These are phyloP conservation scores for Pseudobourletiella spinata DNA, from an alignment of 1,140 invertebrate genomes.

Conservation along the genomic window DNA sequence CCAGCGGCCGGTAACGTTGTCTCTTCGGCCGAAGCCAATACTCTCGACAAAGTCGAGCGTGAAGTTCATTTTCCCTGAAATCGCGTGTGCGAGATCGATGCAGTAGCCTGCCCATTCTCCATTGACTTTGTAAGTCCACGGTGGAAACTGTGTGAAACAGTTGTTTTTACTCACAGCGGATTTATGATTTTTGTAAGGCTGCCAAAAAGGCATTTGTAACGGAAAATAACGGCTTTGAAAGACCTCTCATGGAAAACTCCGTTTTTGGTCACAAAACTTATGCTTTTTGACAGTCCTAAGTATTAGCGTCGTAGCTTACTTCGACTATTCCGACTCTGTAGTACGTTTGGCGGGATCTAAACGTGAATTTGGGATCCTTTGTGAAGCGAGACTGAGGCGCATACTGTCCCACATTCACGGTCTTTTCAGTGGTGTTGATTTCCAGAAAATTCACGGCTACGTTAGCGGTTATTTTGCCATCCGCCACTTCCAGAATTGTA, in stretches of 20 bases:
- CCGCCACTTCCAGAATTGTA: background rate
- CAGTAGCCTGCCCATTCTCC: constrained; percentile 67
- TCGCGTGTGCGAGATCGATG: constrained; percentile 69
- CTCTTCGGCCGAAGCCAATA: constrained; percentile 63
- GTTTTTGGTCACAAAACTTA: too few species aligned
- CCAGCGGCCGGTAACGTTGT: constrained; percentile 65
- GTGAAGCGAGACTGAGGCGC: constrained; percentile 14
- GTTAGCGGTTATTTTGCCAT: background rate
- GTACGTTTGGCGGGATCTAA: constrained; percentile 30
- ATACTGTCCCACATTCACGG: constrained; percentile 25
- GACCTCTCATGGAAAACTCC: too few species aligned
- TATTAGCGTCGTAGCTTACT: too few species aligned
- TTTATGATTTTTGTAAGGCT: too few species aligned
- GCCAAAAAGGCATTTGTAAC: too few species aligned
- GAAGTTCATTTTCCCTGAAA: constrained; percentile 71
- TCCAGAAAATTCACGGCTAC: constrained; percentile 17
- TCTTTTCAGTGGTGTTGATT: constrained; percentile 11
- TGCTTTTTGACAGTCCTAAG: too few species aligned
- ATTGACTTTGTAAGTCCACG: constrained; percentile 39
- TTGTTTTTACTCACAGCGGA: too few species aligned
- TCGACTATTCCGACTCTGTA: constrained; percentile 38
- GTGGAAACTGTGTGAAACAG: constrained; percentile 18
- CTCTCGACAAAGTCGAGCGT: constrained; percentile 71
- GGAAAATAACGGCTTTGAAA: too few species aligned
- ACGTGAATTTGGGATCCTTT: constrained; percentile 1